Evolutionary conservation across 2,888 invertebrate species (phyloP).

Genomic region (Cyrtodaria siliqua): DNA sequence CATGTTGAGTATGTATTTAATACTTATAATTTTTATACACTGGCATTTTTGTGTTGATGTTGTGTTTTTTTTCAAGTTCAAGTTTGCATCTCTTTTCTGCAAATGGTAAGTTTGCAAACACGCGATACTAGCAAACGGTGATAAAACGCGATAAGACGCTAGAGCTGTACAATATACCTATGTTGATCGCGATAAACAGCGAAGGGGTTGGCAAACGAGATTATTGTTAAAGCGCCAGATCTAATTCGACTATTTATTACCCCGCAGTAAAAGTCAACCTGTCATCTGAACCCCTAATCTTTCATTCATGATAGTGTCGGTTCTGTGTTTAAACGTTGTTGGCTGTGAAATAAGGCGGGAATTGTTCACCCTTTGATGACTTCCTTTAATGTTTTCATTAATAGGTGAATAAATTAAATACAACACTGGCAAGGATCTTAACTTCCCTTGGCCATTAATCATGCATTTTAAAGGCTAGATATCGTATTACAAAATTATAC

Average conservation of each 20-base stretch:
- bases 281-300: constrained; percentile 44
- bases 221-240: constrained; percentile 37
- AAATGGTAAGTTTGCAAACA: background rate
- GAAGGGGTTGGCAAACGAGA: constrained; percentile 40
- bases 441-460: constrained; percentile 40
- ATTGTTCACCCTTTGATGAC: constrained; percentile 8
- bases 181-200: constrained; percentile 42
- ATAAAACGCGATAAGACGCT: constrained; percentile 14
- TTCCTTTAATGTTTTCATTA: background rate
- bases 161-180: constrained; percentile 30
- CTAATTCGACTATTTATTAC: constrained; percentile 38
- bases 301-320: constrained; percentile 34
- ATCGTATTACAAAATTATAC: constrained; percentile 52
- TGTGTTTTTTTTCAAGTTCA: too few relatives aligned
- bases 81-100: too few relatives aligned
- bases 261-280: constrained; percentile 27
- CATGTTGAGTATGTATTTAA: too few relatives aligned
- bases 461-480: constrained; percentile 46
- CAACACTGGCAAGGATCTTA: background rate
- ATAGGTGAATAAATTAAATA: constrained; percentile 16
- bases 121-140: constrained; percentile 23
- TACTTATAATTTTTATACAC: too few relatives aligned
- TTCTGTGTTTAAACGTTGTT: constrained; percentile 19
- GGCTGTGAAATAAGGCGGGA: constrained; percentile 28
- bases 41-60: too few relatives aligned